Percentiles rank a stretch among this genome's conserved stretches.
These are phyloP conservation scores for Mythimna loreyi DNA, from an alignment of 2,888 invertebrate species.

Conservation along the genomic window DNA sequence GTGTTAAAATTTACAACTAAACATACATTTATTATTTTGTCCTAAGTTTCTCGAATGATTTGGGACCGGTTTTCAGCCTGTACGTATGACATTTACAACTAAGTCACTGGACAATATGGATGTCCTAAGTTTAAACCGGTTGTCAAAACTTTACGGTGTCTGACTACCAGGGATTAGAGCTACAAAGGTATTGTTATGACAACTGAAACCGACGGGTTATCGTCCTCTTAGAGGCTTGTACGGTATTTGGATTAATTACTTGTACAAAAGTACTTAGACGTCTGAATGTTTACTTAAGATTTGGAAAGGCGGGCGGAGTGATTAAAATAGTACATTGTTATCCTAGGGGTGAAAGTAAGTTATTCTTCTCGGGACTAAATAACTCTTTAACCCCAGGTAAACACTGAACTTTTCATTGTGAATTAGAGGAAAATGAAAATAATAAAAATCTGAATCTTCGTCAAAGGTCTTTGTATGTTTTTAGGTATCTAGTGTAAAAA, in stretches of 20 bases:
- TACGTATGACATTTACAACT: conserved; percentile 3
- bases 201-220: conserved; percentile 12
- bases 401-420: too few species aligned
- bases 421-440: too few species aligned
- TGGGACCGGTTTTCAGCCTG: neutral
- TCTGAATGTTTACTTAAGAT: too few species aligned
- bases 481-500: too few species aligned
- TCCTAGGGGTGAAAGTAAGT: too few species aligned
- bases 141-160: conserved; percentile 26
- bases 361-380: too few species aligned
- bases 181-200: conserved; percentile 20
- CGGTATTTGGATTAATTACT: neutral
- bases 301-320: too few species aligned
- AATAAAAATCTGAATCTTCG: too few species aligned
- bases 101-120: conserved; percentile 10
- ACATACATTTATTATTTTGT: neutral
- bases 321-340: too few species aligned
- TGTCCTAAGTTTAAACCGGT: conserved; percentile 24
- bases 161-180: conserved; percentile 8
- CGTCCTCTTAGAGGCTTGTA: neutral
- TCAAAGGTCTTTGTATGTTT: too few species aligned
- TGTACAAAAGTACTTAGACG: neutral
- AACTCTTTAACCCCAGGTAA: too few species aligned
- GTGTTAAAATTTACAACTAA: neutral
- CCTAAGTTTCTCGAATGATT: neutral